phyloP scores from a whole-genome alignment of 2,888 invertebrate genomes.

The Helleia helle region DNA sequence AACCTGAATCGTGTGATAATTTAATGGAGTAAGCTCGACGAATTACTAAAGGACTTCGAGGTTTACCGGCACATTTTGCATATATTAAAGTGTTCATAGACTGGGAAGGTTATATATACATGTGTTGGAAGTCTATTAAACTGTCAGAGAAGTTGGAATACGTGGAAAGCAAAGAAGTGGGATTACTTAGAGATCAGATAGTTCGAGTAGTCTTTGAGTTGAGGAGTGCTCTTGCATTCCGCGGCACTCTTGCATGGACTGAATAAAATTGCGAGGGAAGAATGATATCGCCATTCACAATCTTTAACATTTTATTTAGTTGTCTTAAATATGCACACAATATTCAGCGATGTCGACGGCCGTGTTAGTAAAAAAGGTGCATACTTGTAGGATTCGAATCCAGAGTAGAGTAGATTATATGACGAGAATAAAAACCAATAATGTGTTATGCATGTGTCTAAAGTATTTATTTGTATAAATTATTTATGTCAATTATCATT shows the following conservation, averaged over 20 bases:
- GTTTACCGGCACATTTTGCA: conserved; percentile 24
- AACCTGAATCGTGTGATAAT: conserved; percentile 27
- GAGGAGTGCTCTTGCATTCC: conserved; percentile 20
- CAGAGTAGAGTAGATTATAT: no score
- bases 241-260: conserved; percentile 20
- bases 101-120: conserved; percentile 12
- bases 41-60: conserved; percentile 25
- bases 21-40: conserved; percentile 23
- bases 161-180: conserved; percentile 17
- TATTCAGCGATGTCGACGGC: no score
- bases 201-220: conserved; percentile 19
- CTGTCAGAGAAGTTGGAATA: conserved; percentile 16
- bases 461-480: no score
- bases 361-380: no score
- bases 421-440: no score
- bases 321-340: no score
- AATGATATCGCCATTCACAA: no score
- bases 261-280: no score
- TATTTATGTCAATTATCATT: no score
- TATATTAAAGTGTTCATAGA: conserved; percentile 22
- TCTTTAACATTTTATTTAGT: no score
- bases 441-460: no score
- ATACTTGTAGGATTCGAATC: no score
- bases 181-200: conserved; percentile 22
- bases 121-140: conserved; percentile 10